Evolutionary conservation across 2,113 vertebrate genomes (phyloP), one percentile per base, ranked within the genome.

Genomic region (Mus pahari): DNA sequence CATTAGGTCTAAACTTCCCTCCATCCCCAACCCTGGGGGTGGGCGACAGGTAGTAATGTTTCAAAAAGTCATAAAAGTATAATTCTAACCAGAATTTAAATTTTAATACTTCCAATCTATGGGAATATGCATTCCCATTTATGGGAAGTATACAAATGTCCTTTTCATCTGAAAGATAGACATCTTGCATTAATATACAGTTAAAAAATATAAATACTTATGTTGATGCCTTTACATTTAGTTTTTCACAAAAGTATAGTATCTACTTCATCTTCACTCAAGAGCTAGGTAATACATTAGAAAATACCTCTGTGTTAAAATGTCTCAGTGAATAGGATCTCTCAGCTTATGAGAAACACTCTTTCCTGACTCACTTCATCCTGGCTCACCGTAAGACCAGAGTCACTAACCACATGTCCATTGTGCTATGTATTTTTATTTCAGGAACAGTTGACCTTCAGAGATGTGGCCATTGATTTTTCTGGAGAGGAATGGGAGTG

Each of bases 381-480:
- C 66, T 31, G 50, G 31, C 31, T 31, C 39, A 36, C 7, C 9
- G n/a, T 88, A 89, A 89, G 53, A 82, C 24, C 0, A 14, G 11
- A 28, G 28, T 36, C 64, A 8, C 0, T 22, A 36, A 16, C 22
- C 50, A 6, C 31, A 36, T 89, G 79, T 6, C 20, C 24, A 62
- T 22, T 82, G 48, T 89, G 42, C 7, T 83, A 8, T 16, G 31
- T 55, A 33, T 36, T 60, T 82, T 50, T 81, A 9, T 91, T 96
- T 55, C 62, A 94, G 89, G 89, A 31, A 90, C 16, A 3, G 0
- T 7, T 94, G 74, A 88, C 75, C 16, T 92, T 96, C 81, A 83
- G 26, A 55, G 92, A 91, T 75, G 93, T 94, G 77, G 71, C 58
- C 26, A 50, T 84, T 39, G 95, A 86, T 12, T 92, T 91, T 45